Conservation (phyloP, 2,113 vertebrate species). For the Heterocephalus glaber region DNA sequence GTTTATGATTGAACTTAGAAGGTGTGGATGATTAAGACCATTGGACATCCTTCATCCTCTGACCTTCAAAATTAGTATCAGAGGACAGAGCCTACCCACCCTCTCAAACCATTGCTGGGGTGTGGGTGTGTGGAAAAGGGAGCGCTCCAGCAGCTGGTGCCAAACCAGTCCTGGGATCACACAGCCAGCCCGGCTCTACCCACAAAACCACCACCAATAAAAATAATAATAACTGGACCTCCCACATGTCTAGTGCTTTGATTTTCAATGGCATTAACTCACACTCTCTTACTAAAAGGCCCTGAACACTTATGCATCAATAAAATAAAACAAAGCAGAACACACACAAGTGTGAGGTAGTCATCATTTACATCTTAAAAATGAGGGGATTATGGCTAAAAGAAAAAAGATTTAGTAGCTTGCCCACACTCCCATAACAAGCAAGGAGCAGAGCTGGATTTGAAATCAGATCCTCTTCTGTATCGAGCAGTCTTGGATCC, state of each 20-base stretch:
- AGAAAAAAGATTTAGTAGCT: neutral
- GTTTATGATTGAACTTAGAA: neutral
- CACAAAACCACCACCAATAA: conserved; percentile 44
- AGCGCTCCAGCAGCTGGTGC: neutral
- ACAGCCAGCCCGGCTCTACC: neutral
- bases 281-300: neutral
- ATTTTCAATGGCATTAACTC: conserved; percentile 14
- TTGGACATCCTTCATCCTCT: neutral
- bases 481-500: neutral
- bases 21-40: neutral
- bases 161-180: neutral
- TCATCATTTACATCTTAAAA: neutral
- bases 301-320: neutral
- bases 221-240: neutral
- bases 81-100: neutral
- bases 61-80: neutral
- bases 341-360: neutral
- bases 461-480: neutral
- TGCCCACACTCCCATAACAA: neutral
- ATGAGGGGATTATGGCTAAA: neutral
- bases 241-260: neutral
- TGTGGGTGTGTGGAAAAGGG: neutral
- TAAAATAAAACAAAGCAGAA: conserved; percentile 24
- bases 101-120: neutral
- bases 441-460: neutral